Conservation (phyloP, 1,140 invertebrate species). For the Drosophila varians region DNA sequence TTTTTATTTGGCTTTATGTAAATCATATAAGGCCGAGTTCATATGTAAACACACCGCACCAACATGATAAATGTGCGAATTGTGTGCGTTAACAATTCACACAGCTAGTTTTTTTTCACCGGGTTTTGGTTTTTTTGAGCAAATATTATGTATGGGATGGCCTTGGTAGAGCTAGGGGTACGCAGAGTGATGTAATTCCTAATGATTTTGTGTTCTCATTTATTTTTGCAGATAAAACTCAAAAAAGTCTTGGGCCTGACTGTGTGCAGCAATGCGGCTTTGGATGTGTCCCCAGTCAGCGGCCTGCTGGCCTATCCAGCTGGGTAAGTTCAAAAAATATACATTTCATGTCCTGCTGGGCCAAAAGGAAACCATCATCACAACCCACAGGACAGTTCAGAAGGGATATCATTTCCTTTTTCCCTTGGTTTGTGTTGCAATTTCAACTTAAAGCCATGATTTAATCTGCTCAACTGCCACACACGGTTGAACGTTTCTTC, state of each 20-base stretch:
- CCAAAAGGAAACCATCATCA: conserved; percentile 14
- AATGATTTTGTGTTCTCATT: conserved; percentile 29
- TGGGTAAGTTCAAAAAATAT: conserved; percentile 88
- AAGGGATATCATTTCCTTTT: conserved; percentile 9
- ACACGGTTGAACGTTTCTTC: conserved; percentile 31
- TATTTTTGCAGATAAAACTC: conserved; percentile 92
- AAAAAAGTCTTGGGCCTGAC: conserved; percentile 97
- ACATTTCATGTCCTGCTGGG: conserved; percentile 25
- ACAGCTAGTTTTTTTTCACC: conserved; percentile 31
- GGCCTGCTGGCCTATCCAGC: conserved; percentile 97
- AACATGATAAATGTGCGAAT: conserved; percentile 61
- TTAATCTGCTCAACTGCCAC: conserved; percentile 28
- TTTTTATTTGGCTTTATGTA: conserved; percentile 37
- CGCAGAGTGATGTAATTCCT: conserved; percentile 56
- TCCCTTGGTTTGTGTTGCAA: background rate
- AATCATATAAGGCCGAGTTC: conserved; percentile 42
- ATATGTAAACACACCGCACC: conserved; percentile 47
- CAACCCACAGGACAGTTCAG: background rate
- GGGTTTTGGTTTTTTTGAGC: conserved; percentile 29
- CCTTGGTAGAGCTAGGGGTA: conserved; percentile 36
- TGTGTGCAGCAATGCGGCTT: conserved; percentile 94
- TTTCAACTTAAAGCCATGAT: conserved; percentile 26
- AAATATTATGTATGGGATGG: conserved; percentile 28
- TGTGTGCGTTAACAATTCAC: conserved; percentile 69
- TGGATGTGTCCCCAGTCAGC: conserved; percentile 93